phyloP scores from a whole-genome alignment of 2,113 vertebrate species.

The Leuciscus idus region DNA sequence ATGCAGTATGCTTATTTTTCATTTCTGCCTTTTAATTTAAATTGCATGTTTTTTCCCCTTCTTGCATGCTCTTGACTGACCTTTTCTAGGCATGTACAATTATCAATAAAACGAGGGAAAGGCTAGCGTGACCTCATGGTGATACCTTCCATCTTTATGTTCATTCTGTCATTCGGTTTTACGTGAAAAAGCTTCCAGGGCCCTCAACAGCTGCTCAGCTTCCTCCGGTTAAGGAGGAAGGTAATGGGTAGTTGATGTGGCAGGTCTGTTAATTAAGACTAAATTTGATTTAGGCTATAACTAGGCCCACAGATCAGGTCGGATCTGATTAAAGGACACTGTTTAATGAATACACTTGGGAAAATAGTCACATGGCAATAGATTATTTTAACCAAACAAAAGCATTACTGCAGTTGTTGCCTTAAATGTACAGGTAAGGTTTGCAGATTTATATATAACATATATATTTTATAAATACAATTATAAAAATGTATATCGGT shows the following conservation, averaged over 20 bases:
- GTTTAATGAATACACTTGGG: background rate
- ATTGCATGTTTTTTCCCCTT: background rate
- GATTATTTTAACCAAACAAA: background rate
- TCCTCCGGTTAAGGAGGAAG: constrained; percentile 58
- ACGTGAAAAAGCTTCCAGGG: constrained; percentile 6
- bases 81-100: background rate
- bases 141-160: constrained; percentile 15
- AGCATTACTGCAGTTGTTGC: background rate
- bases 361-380: background rate
- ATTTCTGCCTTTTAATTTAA: background rate
- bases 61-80: background rate
- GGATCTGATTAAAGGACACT: constrained; percentile 22
- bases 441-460: no score
- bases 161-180: background rate
- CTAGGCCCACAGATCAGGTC: constrained; percentile 58
- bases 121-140: constrained; percentile 18
- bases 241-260: constrained; percentile 60
- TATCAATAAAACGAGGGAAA: constrained; percentile 32
- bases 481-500: no score
- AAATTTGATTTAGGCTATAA: constrained; percentile 63
- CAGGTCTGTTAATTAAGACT: constrained; percentile 64
- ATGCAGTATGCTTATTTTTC: background rate
- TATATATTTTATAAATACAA: no score
- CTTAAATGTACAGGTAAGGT: background rate
- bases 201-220: constrained; percentile 47